Percentiles rank a stretch among this genome's conserved stretches.
phyloP scores from a whole-genome alignment of 2,113 vertebrate species.

The Actenoides hombroni region DNA sequence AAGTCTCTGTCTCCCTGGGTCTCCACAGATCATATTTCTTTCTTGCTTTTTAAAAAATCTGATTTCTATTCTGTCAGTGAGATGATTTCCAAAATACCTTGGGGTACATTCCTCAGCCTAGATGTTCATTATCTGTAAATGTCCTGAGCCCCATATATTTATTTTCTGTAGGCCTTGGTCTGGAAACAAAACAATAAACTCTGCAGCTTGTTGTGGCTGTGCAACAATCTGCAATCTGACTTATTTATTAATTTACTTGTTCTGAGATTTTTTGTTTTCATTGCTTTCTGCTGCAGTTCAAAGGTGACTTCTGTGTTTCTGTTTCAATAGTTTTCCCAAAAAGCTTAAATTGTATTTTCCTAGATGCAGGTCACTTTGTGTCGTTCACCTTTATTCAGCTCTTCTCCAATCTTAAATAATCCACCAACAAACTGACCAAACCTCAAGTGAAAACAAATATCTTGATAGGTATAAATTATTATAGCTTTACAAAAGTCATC shows the following conservation, averaged over 20 bases:
- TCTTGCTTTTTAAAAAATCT: constrained; percentile 16
- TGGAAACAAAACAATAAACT: constrained; percentile 65
- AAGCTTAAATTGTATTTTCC: constrained; percentile 28
- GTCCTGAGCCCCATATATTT: constrained; percentile 56
- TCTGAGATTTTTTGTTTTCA: not conserved
- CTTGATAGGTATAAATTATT: not conserved
- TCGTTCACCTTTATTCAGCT: not conserved
- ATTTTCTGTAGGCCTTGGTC: constrained; percentile 52
- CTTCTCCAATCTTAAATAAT: not conserved
- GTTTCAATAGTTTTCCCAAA: constrained; percentile 6
- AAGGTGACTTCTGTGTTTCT: not conserved
- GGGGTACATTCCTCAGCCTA: constrained; percentile 1
- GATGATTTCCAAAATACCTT: constrained; percentile 49
- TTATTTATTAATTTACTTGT: constrained; percentile 20
- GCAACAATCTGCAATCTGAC: constrained; percentile 3
- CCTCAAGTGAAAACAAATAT: not conserved
- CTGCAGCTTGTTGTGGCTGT: not conserved
- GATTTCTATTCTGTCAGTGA: constrained; percentile 48
- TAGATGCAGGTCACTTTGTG: not conserved
- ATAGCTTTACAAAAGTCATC: not conserved
- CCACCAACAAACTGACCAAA: not conserved
- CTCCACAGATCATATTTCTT: constrained; percentile 3
- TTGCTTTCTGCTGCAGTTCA: not conserved
- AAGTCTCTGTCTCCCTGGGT: not conserved
- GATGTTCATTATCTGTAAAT: constrained; percentile 64